phyloP scores from a whole-genome alignment of 2,113 vertebrate genomes.

The Dromaius novaehollandiae region DNA sequence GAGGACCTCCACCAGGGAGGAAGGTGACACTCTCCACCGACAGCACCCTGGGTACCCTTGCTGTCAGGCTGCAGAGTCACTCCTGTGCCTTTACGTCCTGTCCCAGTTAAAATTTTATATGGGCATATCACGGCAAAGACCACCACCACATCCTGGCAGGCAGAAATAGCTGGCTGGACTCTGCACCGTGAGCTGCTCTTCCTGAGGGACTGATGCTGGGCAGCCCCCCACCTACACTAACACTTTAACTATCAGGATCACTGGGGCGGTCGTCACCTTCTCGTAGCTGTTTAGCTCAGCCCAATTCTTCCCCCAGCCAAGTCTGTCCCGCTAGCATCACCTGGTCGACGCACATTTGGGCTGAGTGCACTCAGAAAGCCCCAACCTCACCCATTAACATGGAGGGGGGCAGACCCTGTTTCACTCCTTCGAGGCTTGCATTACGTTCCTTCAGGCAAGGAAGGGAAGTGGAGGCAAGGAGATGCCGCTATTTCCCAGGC shows the following conservation, averaged over 20 bases:
- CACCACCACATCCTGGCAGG: not conserved
- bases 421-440: too few relatives aligned
- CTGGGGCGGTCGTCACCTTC: too few relatives aligned
- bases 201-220: accelerated
- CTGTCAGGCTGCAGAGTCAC: not conserved
- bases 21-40: not conserved
- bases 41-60: accelerated
- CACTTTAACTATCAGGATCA: not conserved
- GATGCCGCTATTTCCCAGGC: too few relatives aligned
- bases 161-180: not conserved
- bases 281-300: not conserved
- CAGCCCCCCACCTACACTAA: accelerated
- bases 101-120: not conserved
- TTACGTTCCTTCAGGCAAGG: too few relatives aligned
- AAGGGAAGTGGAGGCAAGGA: too few relatives aligned
- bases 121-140: not conserved
- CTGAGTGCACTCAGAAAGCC: not conserved
- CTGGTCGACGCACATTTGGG: not conserved
- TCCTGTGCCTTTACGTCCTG: not conserved
- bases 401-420: too few relatives aligned
- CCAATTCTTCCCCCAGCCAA: not conserved
- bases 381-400: not conserved
- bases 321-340: not conserved
- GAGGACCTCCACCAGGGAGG: not conserved
- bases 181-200: not conserved